Conservation (phyloP, 2,888 invertebrate species). For the Ypsolopha sequella region DNA sequence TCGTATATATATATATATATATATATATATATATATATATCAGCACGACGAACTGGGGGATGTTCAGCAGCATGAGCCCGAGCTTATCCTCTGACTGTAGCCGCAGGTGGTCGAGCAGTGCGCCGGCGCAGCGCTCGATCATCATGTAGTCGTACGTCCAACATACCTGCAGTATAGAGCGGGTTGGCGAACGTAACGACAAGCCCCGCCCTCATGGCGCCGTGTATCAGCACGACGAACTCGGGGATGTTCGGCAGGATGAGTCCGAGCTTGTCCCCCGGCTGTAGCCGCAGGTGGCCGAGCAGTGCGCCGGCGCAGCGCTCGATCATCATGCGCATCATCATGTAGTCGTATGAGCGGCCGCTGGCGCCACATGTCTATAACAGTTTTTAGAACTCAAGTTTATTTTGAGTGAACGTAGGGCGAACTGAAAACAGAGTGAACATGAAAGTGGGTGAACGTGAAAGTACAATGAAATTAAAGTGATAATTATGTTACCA, state of each 20-base stretch:
- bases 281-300: slow-evolving; percentile 65
- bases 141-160: slow-evolving; percentile 31
- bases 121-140: slow-evolving; percentile 69
- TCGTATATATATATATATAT: too few species aligned
- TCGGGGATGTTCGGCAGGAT: slow-evolving; percentile 80
- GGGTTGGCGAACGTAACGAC: slow-evolving; percentile 79
- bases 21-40: too few species aligned
- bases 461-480: too few species aligned
- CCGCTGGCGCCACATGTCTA: slow-evolving; percentile 63
- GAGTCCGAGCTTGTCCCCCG: slow-evolving; percentile 75
- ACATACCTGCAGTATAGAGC: slow-evolving; percentile 74
- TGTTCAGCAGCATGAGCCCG: slow-evolving; percentile 76
- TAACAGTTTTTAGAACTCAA: background rate
- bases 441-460: too few species aligned
- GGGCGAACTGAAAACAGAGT: too few species aligned
- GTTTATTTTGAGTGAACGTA: too few species aligned
- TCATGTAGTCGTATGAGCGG: slow-evolving; percentile 74
- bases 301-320: slow-evolving; percentile 71
- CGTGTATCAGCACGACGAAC: slow-evolving; percentile 75
- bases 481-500: too few species aligned
- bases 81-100: slow-evolving; percentile 73
- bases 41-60: slow-evolving; percentile 77
- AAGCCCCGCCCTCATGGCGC: slow-evolving; percentile 75
- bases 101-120: slow-evolving; percentile 65
- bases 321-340: slow-evolving; percentile 69